Conservation (phyloP, 1,140 invertebrate genomes). For the Cyclina sinensis region DNA sequence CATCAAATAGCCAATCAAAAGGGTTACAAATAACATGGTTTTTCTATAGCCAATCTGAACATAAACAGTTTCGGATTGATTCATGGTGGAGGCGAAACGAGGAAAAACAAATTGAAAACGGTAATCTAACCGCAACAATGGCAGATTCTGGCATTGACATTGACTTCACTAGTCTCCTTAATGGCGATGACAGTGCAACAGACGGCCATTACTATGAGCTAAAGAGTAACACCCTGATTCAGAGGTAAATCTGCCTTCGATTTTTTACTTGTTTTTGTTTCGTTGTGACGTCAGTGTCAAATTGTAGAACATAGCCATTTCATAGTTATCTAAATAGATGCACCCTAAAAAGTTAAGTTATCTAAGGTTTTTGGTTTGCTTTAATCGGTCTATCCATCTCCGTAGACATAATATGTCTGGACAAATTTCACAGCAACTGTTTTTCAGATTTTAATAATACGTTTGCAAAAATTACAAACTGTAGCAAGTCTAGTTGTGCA, state of each 20-base stretch:
- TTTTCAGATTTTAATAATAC: too few relatives aligned
- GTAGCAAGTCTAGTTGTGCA: too few relatives aligned
- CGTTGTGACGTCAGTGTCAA: constrained; percentile 38
- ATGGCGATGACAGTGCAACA: constrained; percentile 10
- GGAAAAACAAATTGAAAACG: not conserved
- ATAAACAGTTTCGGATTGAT: not conserved
- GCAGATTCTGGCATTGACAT: constrained; percentile 57
- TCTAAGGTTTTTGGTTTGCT: too few relatives aligned
- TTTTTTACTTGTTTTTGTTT: constrained; percentile 8
- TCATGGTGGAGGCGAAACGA: not conserved
- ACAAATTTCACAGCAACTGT: too few relatives aligned
- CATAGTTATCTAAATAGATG: too few relatives aligned
- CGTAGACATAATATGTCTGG: too few relatives aligned
- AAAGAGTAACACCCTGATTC: constrained; percentile 46
- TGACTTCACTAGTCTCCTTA: constrained; percentile 30
- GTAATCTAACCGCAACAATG: constrained; percentile 29
- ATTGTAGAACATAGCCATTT: constrained; percentile 19
- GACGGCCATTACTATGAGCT: constrained; percentile 39
- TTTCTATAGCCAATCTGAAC: constrained; percentile 2
- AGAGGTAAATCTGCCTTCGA: constrained; percentile 28
- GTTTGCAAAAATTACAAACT: too few relatives aligned
- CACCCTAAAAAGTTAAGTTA: too few relatives aligned
- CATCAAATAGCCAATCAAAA: not conserved
- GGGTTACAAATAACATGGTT: not conserved
- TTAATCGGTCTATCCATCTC: too few relatives aligned